phyloP scores from a whole-genome alignment of 1,140 invertebrate species.

The Ceratosolen solmsi region DNA sequence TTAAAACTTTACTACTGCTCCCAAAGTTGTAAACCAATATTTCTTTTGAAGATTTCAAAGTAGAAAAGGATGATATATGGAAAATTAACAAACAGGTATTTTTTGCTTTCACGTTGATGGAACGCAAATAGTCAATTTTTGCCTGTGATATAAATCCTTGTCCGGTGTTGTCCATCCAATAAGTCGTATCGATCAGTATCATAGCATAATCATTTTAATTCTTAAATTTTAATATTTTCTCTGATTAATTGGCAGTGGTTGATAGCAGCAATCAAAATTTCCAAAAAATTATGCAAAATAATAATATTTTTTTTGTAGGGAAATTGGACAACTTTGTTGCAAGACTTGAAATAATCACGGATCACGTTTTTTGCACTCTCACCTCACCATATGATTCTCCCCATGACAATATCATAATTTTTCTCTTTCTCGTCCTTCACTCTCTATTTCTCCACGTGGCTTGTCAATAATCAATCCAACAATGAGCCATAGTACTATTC shows the following conservation, averaged over 20 bases:
- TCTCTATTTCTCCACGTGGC: background rate
- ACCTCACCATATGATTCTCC: background rate
- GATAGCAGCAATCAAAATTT: background rate
- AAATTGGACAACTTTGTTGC: background rate
- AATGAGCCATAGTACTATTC: background rate
- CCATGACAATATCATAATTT: background rate
- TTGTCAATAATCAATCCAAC: background rate
- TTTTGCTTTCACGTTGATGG: background rate
- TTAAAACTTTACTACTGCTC: conserved; percentile 5
- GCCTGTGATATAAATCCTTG: background rate
- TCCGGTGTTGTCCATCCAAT: background rate
- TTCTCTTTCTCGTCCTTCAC: background rate
- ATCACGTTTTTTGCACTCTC: conserved; percentile 20
- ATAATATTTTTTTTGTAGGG: background rate
- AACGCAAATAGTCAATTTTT: background rate
- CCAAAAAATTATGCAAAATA: background rate
- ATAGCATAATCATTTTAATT: background rate
- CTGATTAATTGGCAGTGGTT: background rate
- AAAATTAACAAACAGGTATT: background rate
- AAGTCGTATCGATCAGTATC: background rate
- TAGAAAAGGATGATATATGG: background rate
- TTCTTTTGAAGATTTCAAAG: background rate
- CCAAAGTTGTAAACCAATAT: background rate
- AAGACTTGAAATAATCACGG: background rate
- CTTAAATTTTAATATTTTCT: background rate